Conservation (phyloP, 1,140 invertebrate species). For the Asobara japonica region DNA sequence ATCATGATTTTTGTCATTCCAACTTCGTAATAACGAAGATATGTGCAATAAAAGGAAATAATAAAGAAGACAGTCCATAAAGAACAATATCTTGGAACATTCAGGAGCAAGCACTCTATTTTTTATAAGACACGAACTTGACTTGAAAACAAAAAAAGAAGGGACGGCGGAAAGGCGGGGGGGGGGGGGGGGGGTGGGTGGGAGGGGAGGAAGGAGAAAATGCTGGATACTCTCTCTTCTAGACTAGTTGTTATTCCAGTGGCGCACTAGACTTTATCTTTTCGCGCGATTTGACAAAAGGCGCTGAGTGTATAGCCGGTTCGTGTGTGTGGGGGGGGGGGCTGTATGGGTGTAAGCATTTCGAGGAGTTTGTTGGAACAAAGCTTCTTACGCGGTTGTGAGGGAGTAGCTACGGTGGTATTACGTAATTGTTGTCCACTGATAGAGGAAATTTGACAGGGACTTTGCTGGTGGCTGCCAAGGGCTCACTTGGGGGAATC, state of each 20-base stretch:
- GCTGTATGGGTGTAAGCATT: background rate
- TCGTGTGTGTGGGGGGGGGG: slow-evolving; percentile 3
- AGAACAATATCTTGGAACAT: slow-evolving; percentile 26
- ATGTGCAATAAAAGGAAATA: background rate
- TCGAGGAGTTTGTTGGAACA: slow-evolving; percentile 37
- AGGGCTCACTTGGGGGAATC: background rate
- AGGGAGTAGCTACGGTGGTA: background rate
- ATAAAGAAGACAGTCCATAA: slow-evolving; percentile 19
- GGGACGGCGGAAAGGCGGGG: background rate
- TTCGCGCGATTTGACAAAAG: slow-evolving; percentile 52
- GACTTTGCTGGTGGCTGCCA: background rate
- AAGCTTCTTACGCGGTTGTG: slow-evolving; percentile 28
- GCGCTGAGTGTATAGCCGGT: slow-evolving; percentile 7
- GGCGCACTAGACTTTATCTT: slow-evolving; percentile 46
- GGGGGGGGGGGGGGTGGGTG: background rate
- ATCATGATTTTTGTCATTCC: too few relatives aligned
- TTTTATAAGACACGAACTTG: slow-evolving; percentile 7
- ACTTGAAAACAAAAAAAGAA: slow-evolving; percentile 23
- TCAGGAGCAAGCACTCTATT: background rate
- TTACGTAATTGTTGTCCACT: slow-evolving; percentile 1
- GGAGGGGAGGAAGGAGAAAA: background rate
- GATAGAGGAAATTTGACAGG: background rate
- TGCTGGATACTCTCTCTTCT: background rate
- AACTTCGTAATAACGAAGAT: background rate
- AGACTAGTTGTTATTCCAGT: slow-evolving; percentile 37